phyloP scores from a whole-genome alignment of 2,797 vertebrate genomes.

The Momotus momota region DNA sequence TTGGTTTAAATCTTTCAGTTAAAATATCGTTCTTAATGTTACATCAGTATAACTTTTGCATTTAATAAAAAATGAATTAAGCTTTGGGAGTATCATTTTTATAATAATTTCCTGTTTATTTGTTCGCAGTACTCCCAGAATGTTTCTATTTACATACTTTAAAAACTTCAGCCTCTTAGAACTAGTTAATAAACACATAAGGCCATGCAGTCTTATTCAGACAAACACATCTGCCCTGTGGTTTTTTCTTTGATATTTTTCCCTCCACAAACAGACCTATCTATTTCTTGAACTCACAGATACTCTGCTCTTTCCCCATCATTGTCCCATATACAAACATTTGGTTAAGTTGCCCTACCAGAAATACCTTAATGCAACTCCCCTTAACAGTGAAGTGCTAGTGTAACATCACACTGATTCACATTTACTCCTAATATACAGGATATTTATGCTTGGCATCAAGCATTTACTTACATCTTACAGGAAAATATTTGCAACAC shows the following conservation, averaged over 20 bases:
- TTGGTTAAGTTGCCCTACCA: background rate
- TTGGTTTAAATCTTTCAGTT: conserved; percentile 73
- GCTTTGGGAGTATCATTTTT: background rate
- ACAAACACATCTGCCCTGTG: background rate
- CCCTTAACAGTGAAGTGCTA: rapidly evolving
- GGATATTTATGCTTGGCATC: background rate
- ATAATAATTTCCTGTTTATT: background rate
- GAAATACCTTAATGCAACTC: background rate
- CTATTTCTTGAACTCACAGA: background rate
- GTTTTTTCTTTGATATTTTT: background rate
- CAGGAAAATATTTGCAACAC: background rate
- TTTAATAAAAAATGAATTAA: background rate
- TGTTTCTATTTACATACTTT: background rate
- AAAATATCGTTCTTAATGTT: conserved; percentile 72
- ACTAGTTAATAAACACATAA: background rate
- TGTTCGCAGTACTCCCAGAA: background rate
- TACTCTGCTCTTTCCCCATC: background rate
- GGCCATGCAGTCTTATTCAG: background rate
- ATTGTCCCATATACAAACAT: background rate
- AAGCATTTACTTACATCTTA: background rate
- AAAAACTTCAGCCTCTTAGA: background rate
- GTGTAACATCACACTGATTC: background rate
- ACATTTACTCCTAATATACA: background rate
- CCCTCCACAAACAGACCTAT: background rate
- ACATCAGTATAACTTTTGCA: conserved; percentile 32